Conservation (phyloP, 2,797 vertebrate species). For the Mormyrops attenuatus region DNA sequence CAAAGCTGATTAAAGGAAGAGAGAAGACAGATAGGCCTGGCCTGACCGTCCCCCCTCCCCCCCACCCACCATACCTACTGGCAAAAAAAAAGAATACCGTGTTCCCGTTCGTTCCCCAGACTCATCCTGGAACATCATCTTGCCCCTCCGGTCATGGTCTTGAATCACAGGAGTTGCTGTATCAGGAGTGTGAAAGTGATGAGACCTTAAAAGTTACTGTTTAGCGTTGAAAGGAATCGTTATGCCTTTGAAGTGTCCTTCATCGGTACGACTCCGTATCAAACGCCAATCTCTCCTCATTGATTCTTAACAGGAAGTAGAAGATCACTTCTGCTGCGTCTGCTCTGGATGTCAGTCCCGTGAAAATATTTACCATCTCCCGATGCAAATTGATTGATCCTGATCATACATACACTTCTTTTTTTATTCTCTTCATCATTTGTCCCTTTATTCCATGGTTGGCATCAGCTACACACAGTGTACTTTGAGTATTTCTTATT, state of each 20-base stretch:
- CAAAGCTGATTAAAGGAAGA: neutral
- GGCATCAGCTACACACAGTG: neutral
- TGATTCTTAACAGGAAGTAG: neutral
- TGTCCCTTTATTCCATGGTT: neutral
- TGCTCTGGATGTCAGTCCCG: neutral
- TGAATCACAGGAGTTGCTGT: neutral
- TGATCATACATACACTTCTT: neutral
- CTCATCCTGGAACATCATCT: neutral
- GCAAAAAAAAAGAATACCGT: neutral
- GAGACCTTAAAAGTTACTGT: neutral
- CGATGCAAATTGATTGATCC: neutral
- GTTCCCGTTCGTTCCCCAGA: neutral
- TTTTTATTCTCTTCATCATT: neutral
- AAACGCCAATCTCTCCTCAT: neutral
- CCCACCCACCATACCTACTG: neutral
- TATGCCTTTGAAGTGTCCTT: constrained; percentile 4
- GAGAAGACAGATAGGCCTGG: neutral
- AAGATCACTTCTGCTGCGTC: neutral
- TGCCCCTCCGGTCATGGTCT: neutral
- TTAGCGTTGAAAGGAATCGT: constrained; percentile 4
- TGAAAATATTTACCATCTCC: neutral
- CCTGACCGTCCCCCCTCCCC: neutral
- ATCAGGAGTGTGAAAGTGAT: neutral
- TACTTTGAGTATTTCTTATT: neutral
- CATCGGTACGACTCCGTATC: neutral